Evolutionary conservation across 1,140 invertebrate species (phyloP).

Genomic region (Anoplophora glabripennis): DNA sequence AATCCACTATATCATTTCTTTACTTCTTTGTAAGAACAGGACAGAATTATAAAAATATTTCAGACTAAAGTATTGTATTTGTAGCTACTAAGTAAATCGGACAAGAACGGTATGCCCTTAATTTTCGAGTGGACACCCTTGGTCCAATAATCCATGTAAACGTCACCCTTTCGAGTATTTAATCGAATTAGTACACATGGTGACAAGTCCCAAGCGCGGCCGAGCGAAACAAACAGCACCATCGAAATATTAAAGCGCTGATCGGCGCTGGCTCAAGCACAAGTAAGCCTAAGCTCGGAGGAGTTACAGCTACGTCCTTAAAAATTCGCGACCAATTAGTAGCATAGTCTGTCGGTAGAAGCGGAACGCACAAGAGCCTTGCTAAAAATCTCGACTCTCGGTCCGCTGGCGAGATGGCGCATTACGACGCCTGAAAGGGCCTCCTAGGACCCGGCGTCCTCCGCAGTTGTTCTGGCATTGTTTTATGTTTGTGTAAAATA

Average conservation of each 20-base stretch:
- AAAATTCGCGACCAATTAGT: conserved; percentile 26
- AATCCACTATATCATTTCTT: too few species aligned
- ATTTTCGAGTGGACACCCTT: too few species aligned
- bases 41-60: too few species aligned
- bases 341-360: not conserved
- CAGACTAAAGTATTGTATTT: too few species aligned
- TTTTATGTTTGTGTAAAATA: conserved; percentile 26
- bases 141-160: too few species aligned
- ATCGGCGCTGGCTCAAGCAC: conserved; percentile 4
- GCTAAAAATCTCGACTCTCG: not conserved
- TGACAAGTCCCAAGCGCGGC: too few species aligned
- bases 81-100: too few species aligned
- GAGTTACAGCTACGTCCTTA: conserved; percentile 14
- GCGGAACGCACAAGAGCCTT: not conserved
- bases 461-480: conserved; percentile 9
- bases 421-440: not conserved
- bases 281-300: conserved; percentile 1
- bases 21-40: too few species aligned
- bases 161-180: too few species aligned
- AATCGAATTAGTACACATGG: too few species aligned
- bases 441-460: not conserved
- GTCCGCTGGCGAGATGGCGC: not conserved
- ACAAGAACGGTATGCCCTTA: too few species aligned
- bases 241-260: not conserved
- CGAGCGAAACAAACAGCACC: too few species aligned